Base-by-base conservation (phyloP, 2,888 invertebrate species). In the Ophion slaviceki region DNA sequence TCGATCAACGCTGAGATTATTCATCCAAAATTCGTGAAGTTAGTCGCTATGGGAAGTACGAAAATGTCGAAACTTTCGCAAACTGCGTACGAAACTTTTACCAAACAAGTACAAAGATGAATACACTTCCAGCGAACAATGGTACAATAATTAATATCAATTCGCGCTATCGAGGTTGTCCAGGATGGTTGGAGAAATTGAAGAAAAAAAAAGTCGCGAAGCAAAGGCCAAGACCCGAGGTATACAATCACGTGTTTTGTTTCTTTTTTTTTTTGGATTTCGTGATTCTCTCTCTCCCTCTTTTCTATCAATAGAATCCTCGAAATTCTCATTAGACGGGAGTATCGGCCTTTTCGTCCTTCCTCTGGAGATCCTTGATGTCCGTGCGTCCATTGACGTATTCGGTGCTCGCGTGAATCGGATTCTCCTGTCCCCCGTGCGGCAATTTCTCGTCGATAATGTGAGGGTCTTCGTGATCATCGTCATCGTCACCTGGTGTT, bases 311-410 rank as follows among this genome's bases (percentile, higher is more conserved):
- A 36, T 7, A 70, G 74, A 86, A 74, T 40, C 81, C 67, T 72
- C 76, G 47, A 36, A 67, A 71, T 74, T 47, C 80, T 85, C 70
- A 53, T 95, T 95, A 95, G 89, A 96, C 96, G 74, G 95, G 95
- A 75, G 95, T 95, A 91, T 96, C 95, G 88, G 93, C 93, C 87
- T 94, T 94, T 91, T 95, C 95, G 92, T 95, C 95, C 91, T 95
- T 95, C 90, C 95, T 95, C 89, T 93, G 93, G 89, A 95, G 95
- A 93, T 95, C 95, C 82, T 90, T 86, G 90, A 95, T 94, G 89
- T 95, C 94, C 89, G 95, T 95, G 91, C 95, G 95, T 85, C 95
- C 95, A 91, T 95, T 95, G 90, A 95, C 95, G 94, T 95, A 95
- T 90, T 96, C 95, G 89, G 95, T 95, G 89, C 95, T 95, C 88